Conservation (phyloP, 2,113 vertebrate species). For the Malurus melanocephalus region DNA sequence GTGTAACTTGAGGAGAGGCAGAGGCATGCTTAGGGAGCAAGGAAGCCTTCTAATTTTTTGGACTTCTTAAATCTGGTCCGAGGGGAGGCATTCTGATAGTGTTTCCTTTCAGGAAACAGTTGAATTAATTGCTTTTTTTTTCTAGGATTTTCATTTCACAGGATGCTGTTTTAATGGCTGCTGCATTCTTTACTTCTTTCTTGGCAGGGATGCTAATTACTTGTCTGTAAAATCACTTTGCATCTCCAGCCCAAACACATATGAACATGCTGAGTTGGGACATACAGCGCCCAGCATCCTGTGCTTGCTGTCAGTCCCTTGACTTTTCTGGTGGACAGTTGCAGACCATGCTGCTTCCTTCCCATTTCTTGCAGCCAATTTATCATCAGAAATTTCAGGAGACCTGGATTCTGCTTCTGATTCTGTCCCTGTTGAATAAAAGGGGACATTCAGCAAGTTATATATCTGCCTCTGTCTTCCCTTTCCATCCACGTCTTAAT, state of each 20-base stretch:
- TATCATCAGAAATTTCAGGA: slow-evolving; percentile 19
- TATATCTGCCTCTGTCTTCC: neutral
- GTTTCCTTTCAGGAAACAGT: slow-evolving; percentile 35
- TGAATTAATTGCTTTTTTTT: slow-evolving; percentile 18
- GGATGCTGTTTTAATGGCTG: slow-evolving; percentile 29
- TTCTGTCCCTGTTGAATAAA: neutral
- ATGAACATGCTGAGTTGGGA: neutral
- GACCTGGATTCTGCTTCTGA: neutral
- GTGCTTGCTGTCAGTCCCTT: slow-evolving; percentile 17
- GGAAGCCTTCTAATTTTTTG: slow-evolving; percentile 23
- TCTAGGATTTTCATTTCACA: slow-evolving; percentile 21
- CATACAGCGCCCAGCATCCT: neutral
- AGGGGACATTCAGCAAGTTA: neutral
- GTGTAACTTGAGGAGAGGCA: neutral
- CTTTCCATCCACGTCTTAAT: neutral
- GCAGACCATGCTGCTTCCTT: slow-evolving; percentile 38
- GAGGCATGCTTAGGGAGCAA: slow-evolving; percentile 3
- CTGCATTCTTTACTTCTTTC: slow-evolving; percentile 34
- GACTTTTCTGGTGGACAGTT: slow-evolving; percentile 13
- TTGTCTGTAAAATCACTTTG: slow-evolving; percentile 54
- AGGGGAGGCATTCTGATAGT: slow-evolving; percentile 5
- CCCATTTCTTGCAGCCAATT: neutral
- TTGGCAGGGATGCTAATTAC: slow-evolving; percentile 42
- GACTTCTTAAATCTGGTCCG: slow-evolving; percentile 8
- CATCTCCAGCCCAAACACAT: neutral